Evolutionary conservation across 1,140 invertebrate genomes (phyloP), one percentile per base, ranked within the genome.

Genomic region (Aphelenchoides besseyi): DNA sequence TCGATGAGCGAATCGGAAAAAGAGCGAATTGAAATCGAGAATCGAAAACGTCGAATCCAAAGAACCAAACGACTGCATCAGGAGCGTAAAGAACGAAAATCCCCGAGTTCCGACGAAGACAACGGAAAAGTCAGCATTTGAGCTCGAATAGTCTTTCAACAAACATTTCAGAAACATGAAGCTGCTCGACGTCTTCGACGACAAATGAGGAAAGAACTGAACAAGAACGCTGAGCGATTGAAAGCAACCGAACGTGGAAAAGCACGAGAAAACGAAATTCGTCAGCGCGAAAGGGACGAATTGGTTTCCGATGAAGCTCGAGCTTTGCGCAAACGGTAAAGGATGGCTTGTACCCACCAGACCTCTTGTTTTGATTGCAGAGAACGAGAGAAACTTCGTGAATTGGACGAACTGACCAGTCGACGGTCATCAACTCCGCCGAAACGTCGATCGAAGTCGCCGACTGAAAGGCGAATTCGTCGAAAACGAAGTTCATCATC

Each of bases 1-100:
- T 74, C 69, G 41, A 82, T 82, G 81, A 81, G 78, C 37, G 81
- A 82, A 36, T 81, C 80, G 2, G 81, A 82, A 66, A 76, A 80
- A 28, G 81, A 82, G 53, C 68, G 71, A 59, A 74, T 75, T 41
- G 83, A 82, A 61, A 81, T 83, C 33, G 80, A 83, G 55, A 82
- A 82, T 57, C 74, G 82, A 23, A 82, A 82, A 52, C 59, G 80
- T 35, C 55, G 80, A 52, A 75, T 85, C 35, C 59, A 61, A 30
- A 36, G 63, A 35, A 82, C 82, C 9, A 83, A 82, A 53, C 41
- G 68, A 18, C 67, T 73, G 41, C 55, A 81, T 1, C 81, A 73
- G 41, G 52, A 23, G 18, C 26, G 35, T 55, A 32, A 37, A 71
- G 41, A 75, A 28, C 41, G 53, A 1, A 18, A 37, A 26, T 52